Evolutionary conservation across 2,888 invertebrate genomes (phyloP), one percentile per base, ranked within the genome.

Genomic region (Magallana nippona): DNA sequence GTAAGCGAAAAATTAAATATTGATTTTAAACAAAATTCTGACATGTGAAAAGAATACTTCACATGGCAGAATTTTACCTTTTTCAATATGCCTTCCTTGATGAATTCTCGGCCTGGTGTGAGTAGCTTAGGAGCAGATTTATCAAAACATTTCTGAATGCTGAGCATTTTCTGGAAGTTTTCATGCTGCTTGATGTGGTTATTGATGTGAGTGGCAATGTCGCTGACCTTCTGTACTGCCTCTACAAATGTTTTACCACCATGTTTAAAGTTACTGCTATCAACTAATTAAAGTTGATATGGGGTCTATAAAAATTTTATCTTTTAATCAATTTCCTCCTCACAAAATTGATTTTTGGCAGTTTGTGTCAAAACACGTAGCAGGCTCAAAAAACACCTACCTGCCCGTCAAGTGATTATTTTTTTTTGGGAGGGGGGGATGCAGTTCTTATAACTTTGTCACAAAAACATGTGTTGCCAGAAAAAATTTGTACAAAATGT

Each of bases 141-240:
- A 8, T 95, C 93, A 27, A 97, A 94, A 62, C 95, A 95, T 84
- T 95, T 95, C 92, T 97, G 96, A 19, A 97, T 94, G 92, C 96
- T 95, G 17, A 97, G 93, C 89, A 97, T 95, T 89, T 95, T 95
- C 93, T 96, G 96, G 81, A 96, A 96, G 89, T 96, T 96, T 92
- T 97, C 97, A 91, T 96, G 96, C 89, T 97, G 96, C 86, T 82
- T 81, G 3, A 97, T 95, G 81, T 96, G 95, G n/a, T 96, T 95
- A 90, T 97, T 96, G 79, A 97, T 96, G 91, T 97, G 96, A 3
- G 95, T 94, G 0, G 96, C 96, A 17, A 96, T 96, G 86, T 95
- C 95, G 91, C 96, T 96, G 27, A 97, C 95, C 93, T 96, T 96
- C 86, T 95, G 95, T 19, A 96, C 94, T 1, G 96, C 96, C 87